Evolutionary conservation across 2,113 vertebrate genomes (phyloP), one percentile per base, ranked within the genome.

Genomic region (Ploceus nigricollis): DNA sequence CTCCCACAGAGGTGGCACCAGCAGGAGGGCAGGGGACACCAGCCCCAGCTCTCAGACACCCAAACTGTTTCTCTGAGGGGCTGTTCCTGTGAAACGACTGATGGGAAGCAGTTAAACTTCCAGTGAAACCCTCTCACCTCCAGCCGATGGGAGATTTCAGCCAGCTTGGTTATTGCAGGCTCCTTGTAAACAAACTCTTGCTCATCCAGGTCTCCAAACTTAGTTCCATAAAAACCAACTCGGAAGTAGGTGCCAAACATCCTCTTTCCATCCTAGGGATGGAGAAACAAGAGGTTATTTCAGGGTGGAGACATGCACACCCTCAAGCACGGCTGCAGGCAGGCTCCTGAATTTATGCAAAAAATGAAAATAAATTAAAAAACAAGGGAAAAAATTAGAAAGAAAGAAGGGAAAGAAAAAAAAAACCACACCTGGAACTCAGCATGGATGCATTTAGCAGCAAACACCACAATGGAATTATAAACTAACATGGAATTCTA

Each of bases 191-290:
- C 99, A 98, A 99, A 99, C 96, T 99, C 99, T 92, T 99, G 99
- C 97, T 99, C 99, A 92, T 99, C 99, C 95, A 99, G 96, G 97
- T 99, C 99, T 60, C 99, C 99, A 83, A 99, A 99, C 89, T 99
- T 99, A 57, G 99, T 99, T 83, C 99, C 99, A 76, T 99, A 99
- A 98, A 99, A 98, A 73, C 99, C 99, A 51, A 99, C 99, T 90
- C 99, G 98, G 97, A 99, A 99, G 98, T 99, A 99, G 50, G 99
- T 99, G 87, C 99, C 99, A 97, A 99, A 99, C 99, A 99, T 99
- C 97, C 99, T 98, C 99, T 99, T 99, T 97, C 99, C 99, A 90
- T 98, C 98, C 99, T 99, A 96, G 58, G 87, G 95, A 89, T 93
- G 96, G 97, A 97, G 96, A 98, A 97, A 96, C 84, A 51, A 86